Conservation (phyloP, 2,888 invertebrate genomes). For the Conistra vaccinii region DNA sequence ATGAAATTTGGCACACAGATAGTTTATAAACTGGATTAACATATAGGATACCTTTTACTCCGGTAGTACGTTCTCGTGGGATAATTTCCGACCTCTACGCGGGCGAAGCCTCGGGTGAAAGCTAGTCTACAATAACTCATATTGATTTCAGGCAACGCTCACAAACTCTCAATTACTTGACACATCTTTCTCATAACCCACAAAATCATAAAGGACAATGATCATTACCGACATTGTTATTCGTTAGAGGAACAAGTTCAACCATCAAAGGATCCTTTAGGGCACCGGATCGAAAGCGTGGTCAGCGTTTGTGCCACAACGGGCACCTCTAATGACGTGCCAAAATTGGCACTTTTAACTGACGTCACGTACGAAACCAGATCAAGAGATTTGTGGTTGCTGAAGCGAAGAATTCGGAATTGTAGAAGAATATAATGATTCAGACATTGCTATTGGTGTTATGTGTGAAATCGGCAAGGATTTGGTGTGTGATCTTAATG, state of each 20-base stretch:
- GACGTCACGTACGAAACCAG: conserved; percentile 80
- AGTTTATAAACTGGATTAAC: no score
- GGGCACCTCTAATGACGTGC: conserved; percentile 77
- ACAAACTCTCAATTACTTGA: conserved; percentile 7
- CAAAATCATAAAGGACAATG: conserved; percentile 43
- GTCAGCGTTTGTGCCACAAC: conserved; percentile 77
- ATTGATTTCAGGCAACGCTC: neutral
- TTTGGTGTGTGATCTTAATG: conserved; percentile 3
- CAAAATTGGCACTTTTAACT: conserved; percentile 85
- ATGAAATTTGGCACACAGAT: no score
- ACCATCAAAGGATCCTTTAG: conserved; percentile 81
- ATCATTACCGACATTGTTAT: conserved; percentile 60
- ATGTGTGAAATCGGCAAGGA: neutral
- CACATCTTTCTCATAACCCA: conserved; percentile 46
- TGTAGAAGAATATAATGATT: conserved; percentile 47
- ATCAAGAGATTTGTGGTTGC: conserved; percentile 69
- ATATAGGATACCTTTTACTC: no score
- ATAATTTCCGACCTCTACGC: no score
- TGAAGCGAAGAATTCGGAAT: conserved; percentile 50
- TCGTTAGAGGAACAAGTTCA: conserved; percentile 57
- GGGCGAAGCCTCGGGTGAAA: no score
- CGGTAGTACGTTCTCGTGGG: no score
- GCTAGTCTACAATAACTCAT: no score
- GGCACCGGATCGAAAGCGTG: conserved; percentile 81
- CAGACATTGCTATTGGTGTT: neutral